These are phyloP conservation scores for Heliconius eleuchia DNA, from an alignment of 1,140 invertebrate genomes.

Conservation along the genomic window DNA sequence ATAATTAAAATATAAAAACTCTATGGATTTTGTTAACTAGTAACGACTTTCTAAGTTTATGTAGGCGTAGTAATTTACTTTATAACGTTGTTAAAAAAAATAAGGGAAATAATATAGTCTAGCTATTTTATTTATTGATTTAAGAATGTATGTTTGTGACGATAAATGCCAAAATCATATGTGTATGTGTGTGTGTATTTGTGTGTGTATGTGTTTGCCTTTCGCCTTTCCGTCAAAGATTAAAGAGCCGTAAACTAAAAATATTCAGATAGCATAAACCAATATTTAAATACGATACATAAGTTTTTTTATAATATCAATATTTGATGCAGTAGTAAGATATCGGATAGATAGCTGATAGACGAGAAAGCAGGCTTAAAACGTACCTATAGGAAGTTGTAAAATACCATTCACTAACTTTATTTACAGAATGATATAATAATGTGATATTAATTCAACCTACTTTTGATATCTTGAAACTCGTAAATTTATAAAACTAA, in stretches of 20 bases:
- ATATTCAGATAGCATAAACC: background rate
- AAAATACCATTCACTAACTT: background rate
- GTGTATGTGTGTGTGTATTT: background rate
- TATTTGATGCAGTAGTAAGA: background rate
- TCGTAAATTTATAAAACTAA: background rate
- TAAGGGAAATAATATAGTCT: background rate
- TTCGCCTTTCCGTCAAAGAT: background rate
- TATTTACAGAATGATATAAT: slow-evolving; percentile 7
- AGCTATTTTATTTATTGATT: background rate
- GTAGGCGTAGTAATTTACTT: too few species aligned
- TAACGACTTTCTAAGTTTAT: background rate
- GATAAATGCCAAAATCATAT: background rate
- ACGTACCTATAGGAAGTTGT: background rate
- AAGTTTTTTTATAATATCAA: background rate
- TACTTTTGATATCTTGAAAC: background rate
- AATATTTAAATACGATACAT: background rate
- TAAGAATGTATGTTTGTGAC: background rate
- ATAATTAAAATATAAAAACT: background rate
- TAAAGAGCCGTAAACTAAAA: background rate
- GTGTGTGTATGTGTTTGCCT: too few species aligned
- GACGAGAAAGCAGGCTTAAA: background rate
- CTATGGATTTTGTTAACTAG: background rate
- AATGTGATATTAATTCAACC: slow-evolving; percentile 6
- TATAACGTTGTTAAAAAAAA: background rate
- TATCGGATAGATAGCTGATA: slow-evolving; percentile 5